phyloP scores from a whole-genome alignment of 2,113 vertebrate species.

The Puffinus mauretanicus region DNA sequence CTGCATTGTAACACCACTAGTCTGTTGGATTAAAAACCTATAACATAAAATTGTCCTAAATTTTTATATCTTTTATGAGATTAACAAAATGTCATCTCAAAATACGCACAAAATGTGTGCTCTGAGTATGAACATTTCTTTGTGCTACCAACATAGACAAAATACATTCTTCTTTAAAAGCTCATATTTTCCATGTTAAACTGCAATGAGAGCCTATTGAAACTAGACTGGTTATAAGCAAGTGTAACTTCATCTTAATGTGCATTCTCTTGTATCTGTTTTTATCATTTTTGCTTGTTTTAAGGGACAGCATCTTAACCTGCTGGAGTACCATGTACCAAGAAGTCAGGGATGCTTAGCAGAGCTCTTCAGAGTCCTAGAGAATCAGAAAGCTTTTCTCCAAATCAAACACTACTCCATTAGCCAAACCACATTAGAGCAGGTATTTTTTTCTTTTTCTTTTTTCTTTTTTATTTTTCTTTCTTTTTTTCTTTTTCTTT shows the following conservation, averaged over 20 bases:
- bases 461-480: too few relatives aligned
- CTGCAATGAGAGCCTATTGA: not conserved
- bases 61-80: not conserved
- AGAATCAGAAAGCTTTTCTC: conserved; percentile 46
- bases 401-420: conserved; percentile 69
- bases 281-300: not conserved
- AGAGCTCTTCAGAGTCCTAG: conserved; percentile 68
- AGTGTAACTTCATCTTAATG: not conserved
- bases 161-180: not conserved
- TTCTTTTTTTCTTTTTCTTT: too few relatives aligned
- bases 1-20: not conserved
- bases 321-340: conserved; percentile 61
- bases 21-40: not conserved
- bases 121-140: not conserved
- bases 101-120: not conserved
- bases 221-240: not conserved
- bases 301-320: conserved; percentile 65
- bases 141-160: not conserved
- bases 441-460: conserved; percentile 41
- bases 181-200: not conserved
- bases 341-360: conserved; percentile 47
- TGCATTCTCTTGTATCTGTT: not conserved
- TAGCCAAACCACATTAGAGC: conserved; percentile 67
- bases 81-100: not conserved
- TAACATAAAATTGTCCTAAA: not conserved